Evolutionary conservation across 2,888 invertebrate genomes (phyloP), one percentile per base, ranked within the genome.

Genomic region (Seira ritae): DNA sequence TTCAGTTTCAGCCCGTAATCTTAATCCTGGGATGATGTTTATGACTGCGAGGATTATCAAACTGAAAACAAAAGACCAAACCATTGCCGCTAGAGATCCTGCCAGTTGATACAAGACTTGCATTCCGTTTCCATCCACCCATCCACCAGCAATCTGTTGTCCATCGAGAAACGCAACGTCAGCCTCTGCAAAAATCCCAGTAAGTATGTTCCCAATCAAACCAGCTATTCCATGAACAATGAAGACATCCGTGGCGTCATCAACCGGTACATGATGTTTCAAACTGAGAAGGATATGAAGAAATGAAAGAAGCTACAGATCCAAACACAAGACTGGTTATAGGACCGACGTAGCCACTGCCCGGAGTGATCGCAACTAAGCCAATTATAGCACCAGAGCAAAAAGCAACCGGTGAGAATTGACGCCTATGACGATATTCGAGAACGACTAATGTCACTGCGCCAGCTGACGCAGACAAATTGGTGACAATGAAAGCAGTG

Each of bases 241-340:
- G 68, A 86, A 86, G 0, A 87, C 87, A 67, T 87, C 87, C 12
- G 85, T 20, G 23, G 87, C 85, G 66, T 87, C 87, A 68, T 87
- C 86, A n/a, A 83, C 80, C 10, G 80, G 68, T 0, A 83, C 31
- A 10, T 23, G 46, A 20, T 80, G 77, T 65, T 87, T 87, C 10
- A 87, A 17, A 17, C 79, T 72, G 42, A 86, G 62, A 8, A 75
- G 31, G 12, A 73, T 22, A 55, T 85, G 71, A 66, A 31, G 3
- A 87, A 20, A 69, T 46, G 6, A 81, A 0, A 0, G 85, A 73
- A 4, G 86, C 80, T n/a, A n/a, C n/a, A n/a, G 84, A n/a, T 46
- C 87, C 87, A 68, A 87, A 87, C 1, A 77, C 86, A 0, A 87
- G 37, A 10, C 80, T 80, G 12, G 87, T 85, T 12, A 81, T 19